These are phyloP conservation scores for Micromesistius poutassou DNA, from an alignment of 2,797 vertebrate species.

Conservation along the genomic window DNA sequence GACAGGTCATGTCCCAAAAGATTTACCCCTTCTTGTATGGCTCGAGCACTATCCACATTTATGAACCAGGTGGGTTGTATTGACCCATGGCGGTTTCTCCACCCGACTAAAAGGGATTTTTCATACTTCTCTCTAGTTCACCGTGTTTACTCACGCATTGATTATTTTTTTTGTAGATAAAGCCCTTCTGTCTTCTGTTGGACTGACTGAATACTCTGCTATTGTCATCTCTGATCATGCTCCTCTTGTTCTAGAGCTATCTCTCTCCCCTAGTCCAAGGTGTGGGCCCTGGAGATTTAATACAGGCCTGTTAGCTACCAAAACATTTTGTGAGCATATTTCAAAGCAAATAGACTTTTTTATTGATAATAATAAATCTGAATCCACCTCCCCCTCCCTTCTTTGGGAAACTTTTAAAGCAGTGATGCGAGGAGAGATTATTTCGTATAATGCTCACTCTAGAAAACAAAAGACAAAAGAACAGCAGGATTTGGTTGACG, in stretches of 20 bases:
- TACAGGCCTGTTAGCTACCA: too few species aligned
- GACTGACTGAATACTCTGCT: too few species aligned
- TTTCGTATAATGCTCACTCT: too few species aligned
- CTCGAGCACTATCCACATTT: too few species aligned
- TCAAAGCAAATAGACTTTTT: too few species aligned
- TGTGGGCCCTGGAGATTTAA: conserved; percentile 3
- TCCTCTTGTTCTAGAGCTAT: conserved; percentile 6
- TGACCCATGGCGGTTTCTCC: conserved; percentile 7
- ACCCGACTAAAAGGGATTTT: background rate
- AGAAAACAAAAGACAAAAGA: background rate
- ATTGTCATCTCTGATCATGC: too few species aligned
- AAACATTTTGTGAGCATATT: too few species aligned
- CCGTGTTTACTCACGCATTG: conserved; percentile 13
- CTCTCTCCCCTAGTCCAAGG: background rate
- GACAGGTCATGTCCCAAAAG: too few species aligned
- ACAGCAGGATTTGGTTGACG: background rate
- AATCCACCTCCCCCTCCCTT: conserved; percentile 6
- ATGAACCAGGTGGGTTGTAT: conserved; percentile 12
- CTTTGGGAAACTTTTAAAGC: conserved; percentile 14
- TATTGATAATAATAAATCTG: conserved; percentile 3
- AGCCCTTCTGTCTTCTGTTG: too few species aligned
- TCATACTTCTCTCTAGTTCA: conserved; percentile 17
- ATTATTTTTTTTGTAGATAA: conserved; percentile 25
- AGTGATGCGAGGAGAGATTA: too few species aligned
- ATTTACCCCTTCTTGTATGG: too few species aligned